Evolutionary conservation across 2,888 invertebrate species (phyloP), one percentile per base, ranked within the genome.

Genomic region (Eristalis arbustorum): DNA sequence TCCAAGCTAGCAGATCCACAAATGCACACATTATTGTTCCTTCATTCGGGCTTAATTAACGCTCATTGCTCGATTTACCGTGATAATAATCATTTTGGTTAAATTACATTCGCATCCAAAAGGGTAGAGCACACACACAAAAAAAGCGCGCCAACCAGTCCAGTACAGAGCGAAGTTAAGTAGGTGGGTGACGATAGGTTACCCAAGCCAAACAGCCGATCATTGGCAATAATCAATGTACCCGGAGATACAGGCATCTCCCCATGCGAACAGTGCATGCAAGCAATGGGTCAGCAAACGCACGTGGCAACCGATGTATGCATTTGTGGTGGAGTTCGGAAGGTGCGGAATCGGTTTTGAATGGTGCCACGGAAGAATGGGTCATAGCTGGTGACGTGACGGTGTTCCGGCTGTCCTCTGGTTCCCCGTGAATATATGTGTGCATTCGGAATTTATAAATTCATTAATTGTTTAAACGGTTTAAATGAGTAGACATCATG

Each of bases 391-490:
- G 61, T 77, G 68, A 81, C 34, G 81, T 76, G 73, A 73, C 76
- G 68, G 59, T 28, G 62, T 84, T 71, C 76, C 76, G 81, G 76
- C 63, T 81, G 76, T 73, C 76, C 76, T 76, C 73, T 68, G 42
- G 68, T 37, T 77, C 69, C 77, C 49, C 31, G 31, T 49, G 49
- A 18, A 49, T 49, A 49, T 49, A 49, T 18, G 49, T 37, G 77
- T 77, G n/a, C n/a, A 77, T 81, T 77, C 42, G 76, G 82, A 77
- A 77, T 85, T 82, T 85, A 85, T 85, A 85, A 82, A 85, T 74
- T 80, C 73, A 80, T 85, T 82, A 82, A 85, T 85, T 85, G 81
- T 85, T 82, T 82, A 82, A 85, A 85, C 61, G 76, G 82, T 77
- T 82, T 76, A 85, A 82, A 81, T 82, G 77, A 85, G 82, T 85